A percentile compares a stretch with the other conserved stretches of the same genome.
These are phyloP conservation scores for Lagria hirta DNA, from an alignment of 2,888 invertebrate species.

Conservation along the genomic window DNA sequence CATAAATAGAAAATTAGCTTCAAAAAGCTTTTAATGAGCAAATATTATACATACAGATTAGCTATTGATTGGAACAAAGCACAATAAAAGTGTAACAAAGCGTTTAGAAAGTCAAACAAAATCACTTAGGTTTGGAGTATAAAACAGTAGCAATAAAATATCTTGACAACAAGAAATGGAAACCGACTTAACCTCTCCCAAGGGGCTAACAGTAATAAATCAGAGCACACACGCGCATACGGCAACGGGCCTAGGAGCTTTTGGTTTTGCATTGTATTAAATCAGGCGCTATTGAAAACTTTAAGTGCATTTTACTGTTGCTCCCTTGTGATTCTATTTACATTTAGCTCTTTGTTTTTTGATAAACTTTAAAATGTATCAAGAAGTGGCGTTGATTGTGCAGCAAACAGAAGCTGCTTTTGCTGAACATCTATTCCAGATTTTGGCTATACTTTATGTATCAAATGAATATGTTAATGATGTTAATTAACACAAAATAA, in stretches of 20 bases:
- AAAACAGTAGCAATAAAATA: conserved; percentile 37
- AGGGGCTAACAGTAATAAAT: conserved; percentile 32
- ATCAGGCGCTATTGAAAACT: conserved; percentile 30
- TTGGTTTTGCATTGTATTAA: conserved; percentile 35
- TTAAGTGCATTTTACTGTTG: conserved; percentile 37
- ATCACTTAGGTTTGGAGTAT: conserved; percentile 24
- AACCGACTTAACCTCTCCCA: conserved; percentile 33
- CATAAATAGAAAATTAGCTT: too few species aligned
- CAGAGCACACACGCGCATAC: conserved; percentile 28
- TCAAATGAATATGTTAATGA: too few species aligned
- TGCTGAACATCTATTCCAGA: too few species aligned
- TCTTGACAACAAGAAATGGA: conserved; percentile 36
- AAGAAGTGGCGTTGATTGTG: too few species aligned
- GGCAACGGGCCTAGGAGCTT: conserved; percentile 19
- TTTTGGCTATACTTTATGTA: too few species aligned
- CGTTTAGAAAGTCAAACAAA: too few species aligned
- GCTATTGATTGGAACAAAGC: too few species aligned
- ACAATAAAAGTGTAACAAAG: too few species aligned
- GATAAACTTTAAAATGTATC: conserved; percentile 8
- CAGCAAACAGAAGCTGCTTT: too few species aligned
- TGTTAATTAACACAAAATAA: too few species aligned
- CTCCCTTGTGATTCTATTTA: conserved; percentile 21
- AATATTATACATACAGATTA: too few species aligned
- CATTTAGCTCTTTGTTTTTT: conserved; percentile 14
- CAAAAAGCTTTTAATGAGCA: too few species aligned